Conservation (phyloP, 37 sponge, comb jelly and placozoan genomes). For the Beroe ovata region DNA sequence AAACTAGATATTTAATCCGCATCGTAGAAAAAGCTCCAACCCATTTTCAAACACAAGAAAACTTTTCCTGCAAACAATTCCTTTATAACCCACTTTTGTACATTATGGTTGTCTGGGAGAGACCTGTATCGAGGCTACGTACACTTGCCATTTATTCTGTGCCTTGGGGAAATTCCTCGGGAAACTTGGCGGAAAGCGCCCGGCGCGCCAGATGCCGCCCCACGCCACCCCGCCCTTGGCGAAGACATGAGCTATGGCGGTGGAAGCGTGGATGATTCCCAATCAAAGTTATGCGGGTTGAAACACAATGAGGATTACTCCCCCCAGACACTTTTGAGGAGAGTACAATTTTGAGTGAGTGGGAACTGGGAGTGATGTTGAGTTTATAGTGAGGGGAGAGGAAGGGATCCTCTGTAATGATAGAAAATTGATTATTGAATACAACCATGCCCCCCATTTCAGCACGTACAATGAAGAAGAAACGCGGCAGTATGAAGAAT, state of each 20-base stretch:
- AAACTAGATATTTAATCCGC: too few species aligned
- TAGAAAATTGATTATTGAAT: too few species aligned
- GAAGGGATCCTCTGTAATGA: too few species aligned
- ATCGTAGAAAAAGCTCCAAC: too few species aligned
- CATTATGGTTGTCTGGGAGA: slow-evolving; percentile 16
- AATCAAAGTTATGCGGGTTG: slow-evolving; percentile 63
- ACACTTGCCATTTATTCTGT: background rate
- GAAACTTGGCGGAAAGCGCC: slow-evolving; percentile 2
- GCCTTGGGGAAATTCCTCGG: slow-evolving; percentile 69
- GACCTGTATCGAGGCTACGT: slow-evolving; percentile 67
- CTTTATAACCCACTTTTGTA: slow-evolving; percentile 8
- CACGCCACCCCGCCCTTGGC: background rate
- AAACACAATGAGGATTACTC: slow-evolving; percentile 68
- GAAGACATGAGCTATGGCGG: slow-evolving; percentile 52
- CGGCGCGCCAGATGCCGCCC: slow-evolving; percentile 36
- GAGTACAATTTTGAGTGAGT: too few species aligned
- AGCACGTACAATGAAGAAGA: background rate
- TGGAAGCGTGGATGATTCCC: background rate
- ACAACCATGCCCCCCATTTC: too few species aligned
- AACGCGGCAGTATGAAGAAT: background rate
- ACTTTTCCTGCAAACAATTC: background rate
- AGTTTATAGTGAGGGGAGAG: too few species aligned
- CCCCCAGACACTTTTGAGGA: slow-evolving; percentile 63
- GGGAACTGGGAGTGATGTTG: too few species aligned
- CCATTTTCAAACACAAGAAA: slow-evolving; percentile 22